Evolutionary conservation across 35 echinoderm and acorn worm genomes (phyloP), one percentile per base, ranked within the genome.

Genomic region (Chiridota heheva): DNA sequence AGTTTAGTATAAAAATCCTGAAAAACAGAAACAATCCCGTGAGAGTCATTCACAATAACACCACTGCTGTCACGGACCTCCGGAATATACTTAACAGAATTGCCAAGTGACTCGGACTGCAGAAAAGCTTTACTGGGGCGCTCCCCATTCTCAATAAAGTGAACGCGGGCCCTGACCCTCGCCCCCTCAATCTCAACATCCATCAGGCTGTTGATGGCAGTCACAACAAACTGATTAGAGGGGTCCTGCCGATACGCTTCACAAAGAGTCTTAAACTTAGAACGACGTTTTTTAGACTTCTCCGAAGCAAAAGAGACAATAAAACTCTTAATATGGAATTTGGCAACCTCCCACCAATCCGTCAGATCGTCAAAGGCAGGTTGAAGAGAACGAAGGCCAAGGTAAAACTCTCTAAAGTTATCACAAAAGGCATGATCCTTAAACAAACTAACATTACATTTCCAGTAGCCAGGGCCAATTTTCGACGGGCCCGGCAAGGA

Each of bases 271-370:
- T n/a, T n/a, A n/a, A n/a, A n/a, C n/a, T n/a, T n/a, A n/a, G n/a
- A n/a, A n/a, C n/a, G n/a, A n/a, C n/a, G n/a, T n/a, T n/a, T n/a
- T n/a, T n/a, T n/a, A n/a, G n/a, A n/a, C n/a, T n/a, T n/a, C n/a
- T n/a, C n/a, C 29, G 55, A 18, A 22, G 55, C 55, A 22, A 27
- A 27, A 18, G 12, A 58, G 29, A 58, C 55, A 18, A 58, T 51
- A 10, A 10, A 8, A 8, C n/a, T n/a, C 47, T 51, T 51, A n/a
- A n/a, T n/a, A n/a, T 4, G 13, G 20, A 40, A 7, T 17, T 78
- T 78, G 1, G 72, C 24, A 8, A 35, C 27, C 2, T 70, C 81
- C 81, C 81, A 84, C 66, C 81, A 84, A 16, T 58, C 64, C 36
- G 49, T 48, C 0, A 69, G 5, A 0, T 40, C 29, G 7, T 25